Base-by-base conservation (phyloP, 2,113 vertebrate genomes). In the Pleuronectes platessa region DNA sequence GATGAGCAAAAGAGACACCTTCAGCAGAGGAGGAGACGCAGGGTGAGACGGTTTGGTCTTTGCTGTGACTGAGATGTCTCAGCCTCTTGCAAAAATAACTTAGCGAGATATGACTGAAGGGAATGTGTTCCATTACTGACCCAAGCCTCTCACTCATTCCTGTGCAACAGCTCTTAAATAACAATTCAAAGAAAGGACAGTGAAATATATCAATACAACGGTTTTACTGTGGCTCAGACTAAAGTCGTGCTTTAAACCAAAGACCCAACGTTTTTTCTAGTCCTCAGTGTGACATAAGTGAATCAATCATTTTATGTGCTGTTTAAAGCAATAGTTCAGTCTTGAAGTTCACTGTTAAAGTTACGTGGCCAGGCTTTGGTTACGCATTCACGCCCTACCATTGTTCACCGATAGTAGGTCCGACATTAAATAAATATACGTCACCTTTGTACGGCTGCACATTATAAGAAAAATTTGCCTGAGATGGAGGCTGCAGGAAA, bases 1-100 rank as follows among this genome's bases (percentile, higher is more conserved):
- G 89, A 86, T 79, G 74, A 47, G 73, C 58, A 66, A 65, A 78
- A 72, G 79, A 82, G 78, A 81, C 69, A 84, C 79, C 80, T 82
- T 79, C 55, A 63, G n/a, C 61, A 58, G 62, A 68, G 54, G 55
- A 61, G 66, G 80, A 17, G 55, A 67, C 2, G 13, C 61, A 12
- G 40, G 64, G 35, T n/a, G 58, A 73, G 67, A 58, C 9, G 14
- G 64, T 42, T 42, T 65, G n/a, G n/a, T 35, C 40, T 72, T 14
- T 61, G 47, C 73, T 14, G 58, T 3, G 65, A 79, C 65, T 26
- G 66, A 74, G 23, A 64, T 12, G 37, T 65, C 53, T 73, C 20
- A 9, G 21, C 68, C 2, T 3, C 24, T 10, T 26, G 3, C 35
- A 42, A 45, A 40, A 45, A 15, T 31, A 70, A 59, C 9, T 11